These are phyloP conservation scores for Pogoniulus pusillus DNA, from an alignment of 2,797 vertebrate species.

Conservation along the genomic window DNA sequence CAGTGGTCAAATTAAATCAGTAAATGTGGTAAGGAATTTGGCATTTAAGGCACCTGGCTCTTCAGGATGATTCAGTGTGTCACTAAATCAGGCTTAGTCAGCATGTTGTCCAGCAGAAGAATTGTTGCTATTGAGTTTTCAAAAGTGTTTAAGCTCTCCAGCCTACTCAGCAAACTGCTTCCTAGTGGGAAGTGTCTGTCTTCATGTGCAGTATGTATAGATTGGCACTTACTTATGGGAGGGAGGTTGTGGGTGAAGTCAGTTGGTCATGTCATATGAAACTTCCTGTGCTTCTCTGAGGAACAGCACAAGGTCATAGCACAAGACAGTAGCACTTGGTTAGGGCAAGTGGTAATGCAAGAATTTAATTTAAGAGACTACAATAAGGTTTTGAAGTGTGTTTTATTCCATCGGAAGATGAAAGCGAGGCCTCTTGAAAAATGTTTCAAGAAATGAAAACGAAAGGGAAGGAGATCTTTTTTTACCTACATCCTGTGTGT, in stretches of 20 bases:
- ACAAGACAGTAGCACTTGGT: background rate
- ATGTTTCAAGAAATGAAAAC: background rate
- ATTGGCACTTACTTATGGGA: background rate
- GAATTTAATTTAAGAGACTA: background rate
- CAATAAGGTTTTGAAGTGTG: background rate
- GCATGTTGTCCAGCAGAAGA: background rate
- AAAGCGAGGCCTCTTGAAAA: background rate
- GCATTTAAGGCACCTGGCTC: background rate
- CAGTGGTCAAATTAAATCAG: slow-evolving; percentile 52
- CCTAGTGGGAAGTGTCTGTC: background rate
- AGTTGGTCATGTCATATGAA: background rate
- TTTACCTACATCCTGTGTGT: rapidly evolving
- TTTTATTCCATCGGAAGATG: background rate
- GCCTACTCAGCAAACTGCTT: background rate
- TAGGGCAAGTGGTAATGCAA: background rate
- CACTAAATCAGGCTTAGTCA: background rate
- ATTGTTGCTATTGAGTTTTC: background rate
- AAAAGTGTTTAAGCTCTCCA: background rate
- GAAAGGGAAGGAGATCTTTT: background rate
- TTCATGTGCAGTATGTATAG: background rate
- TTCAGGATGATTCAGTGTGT: slow-evolving; percentile 1
- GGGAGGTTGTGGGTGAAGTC: background rate
- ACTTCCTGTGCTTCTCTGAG: background rate
- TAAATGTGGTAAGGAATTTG: background rate
- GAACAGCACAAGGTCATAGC: background rate